A percentile compares a stretch with the other conserved stretches of the same genome.
phyloP scores from a whole-genome alignment of 2,113 vertebrate genomes.

The Parus major region DNA sequence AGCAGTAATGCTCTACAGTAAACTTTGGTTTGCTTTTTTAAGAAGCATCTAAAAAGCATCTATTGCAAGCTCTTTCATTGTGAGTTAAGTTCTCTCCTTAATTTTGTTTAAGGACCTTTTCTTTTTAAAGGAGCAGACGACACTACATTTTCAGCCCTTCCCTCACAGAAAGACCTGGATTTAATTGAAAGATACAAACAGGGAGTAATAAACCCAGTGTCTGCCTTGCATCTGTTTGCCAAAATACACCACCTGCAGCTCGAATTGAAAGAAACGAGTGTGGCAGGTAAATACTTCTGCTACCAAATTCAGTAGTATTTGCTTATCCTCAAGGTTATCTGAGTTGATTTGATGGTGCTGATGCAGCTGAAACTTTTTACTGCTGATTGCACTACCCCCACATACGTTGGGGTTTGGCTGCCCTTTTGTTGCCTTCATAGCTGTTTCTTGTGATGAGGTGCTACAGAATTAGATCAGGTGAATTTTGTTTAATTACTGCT shows the following conservation, averaged over 20 bases:
- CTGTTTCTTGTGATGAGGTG: neutral
- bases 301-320: neutral
- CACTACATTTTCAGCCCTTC: neutral
- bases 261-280: constrained; percentile 87
- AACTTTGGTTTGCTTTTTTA: neutral
- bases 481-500: neutral
- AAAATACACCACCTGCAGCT: constrained; percentile 75
- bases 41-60: neutral
- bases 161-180: constrained; percentile 52
- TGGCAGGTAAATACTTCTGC: constrained; percentile 74
- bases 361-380: neutral
- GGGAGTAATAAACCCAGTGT: constrained; percentile 79
- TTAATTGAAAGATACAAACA: constrained; percentile 78
- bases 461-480: neutral
- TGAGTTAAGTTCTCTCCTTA: neutral
- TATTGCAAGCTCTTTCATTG: neutral
- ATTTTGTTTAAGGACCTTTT: constrained; percentile 42
- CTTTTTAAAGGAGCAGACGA: constrained; percentile 11
- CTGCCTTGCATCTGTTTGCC: constrained; percentile 85
- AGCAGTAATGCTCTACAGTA: neutral
- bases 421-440: neutral
- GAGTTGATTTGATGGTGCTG: neutral
- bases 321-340: neutral
- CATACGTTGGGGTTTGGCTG: fast-evolving
- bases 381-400: fast-evolving